These are phyloP conservation scores for Macrocentrus cingulum DNA, from an alignment of 1,140 invertebrate genomes.

Conservation along the genomic window DNA sequence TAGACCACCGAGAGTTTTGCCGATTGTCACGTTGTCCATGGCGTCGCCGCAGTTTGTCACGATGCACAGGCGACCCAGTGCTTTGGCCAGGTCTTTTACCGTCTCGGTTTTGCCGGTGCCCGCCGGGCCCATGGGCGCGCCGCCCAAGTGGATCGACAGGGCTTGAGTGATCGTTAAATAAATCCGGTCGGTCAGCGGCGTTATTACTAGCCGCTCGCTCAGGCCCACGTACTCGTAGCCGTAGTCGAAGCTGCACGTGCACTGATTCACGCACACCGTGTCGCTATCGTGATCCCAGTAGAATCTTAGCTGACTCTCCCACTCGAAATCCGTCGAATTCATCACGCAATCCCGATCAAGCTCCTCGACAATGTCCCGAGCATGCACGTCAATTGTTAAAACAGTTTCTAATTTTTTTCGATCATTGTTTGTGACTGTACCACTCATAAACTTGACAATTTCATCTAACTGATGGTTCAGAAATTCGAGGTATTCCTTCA, in stretches of 20 bases:
- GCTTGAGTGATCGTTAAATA: constrained; percentile 91
- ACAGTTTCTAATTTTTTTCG: constrained; percentile 85
- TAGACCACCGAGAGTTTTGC: constrained; percentile 78
- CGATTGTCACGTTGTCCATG: constrained; percentile 86
- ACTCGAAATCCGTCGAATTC: constrained; percentile 82
- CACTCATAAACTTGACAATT: constrained; percentile 75
- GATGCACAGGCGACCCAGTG: constrained; percentile 80
- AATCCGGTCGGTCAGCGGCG: constrained; percentile 87
- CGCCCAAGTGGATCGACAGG: constrained; percentile 83
- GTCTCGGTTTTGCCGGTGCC: constrained; percentile 92
- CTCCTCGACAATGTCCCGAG: constrained; percentile 82
- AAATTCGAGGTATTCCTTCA: constrained; percentile 84
- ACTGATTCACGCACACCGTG: constrained; percentile 80
- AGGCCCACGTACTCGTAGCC: constrained; percentile 95
- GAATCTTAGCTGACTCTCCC: constrained; percentile 89
- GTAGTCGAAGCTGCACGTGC: constrained; percentile 83
- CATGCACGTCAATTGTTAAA: constrained; percentile 87
- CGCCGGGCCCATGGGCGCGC: constrained; percentile 79
- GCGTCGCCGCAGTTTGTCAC: constrained; percentile 92
- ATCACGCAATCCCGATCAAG: constrained; percentile 86
- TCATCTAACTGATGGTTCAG: constrained; percentile 83
- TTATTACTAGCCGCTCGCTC: constrained; percentile 86
- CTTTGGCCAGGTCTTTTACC: constrained; percentile 86
- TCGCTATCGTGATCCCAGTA: constrained; percentile 85
- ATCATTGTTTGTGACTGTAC: constrained; percentile 77